These are phyloP conservation scores for Gallinago paraguaiae DNA, from an alignment of 2,113 vertebrate genomes.

Conservation along the genomic window DNA sequence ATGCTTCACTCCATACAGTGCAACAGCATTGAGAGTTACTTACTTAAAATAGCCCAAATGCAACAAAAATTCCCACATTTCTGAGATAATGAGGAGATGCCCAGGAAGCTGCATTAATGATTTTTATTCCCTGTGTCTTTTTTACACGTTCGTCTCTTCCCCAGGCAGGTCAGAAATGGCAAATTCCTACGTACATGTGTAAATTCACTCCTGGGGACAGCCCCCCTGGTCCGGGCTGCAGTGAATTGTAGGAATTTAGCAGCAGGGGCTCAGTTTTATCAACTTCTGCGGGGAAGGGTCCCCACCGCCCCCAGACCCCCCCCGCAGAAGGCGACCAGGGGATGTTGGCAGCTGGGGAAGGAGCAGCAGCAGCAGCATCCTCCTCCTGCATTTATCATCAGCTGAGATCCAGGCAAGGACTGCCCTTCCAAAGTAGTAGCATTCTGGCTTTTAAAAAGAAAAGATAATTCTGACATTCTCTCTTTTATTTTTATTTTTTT, in stretches of 20 bases:
- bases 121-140: not conserved
- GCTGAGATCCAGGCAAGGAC: not conserved
- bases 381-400: not conserved
- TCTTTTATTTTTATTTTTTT: not conserved
- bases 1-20: not conserved
- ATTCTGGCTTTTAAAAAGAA: not conserved
- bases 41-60: not conserved
- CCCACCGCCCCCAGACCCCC: not conserved
- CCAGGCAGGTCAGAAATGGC: not conserved
- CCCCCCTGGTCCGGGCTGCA: not conserved
- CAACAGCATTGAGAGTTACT: not conserved
- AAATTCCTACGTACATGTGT: not conserved
- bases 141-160: not conserved
- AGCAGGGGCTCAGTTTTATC: not conserved
- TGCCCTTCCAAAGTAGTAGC: not conserved
- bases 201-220: not conserved
- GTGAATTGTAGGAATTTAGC: not conserved
- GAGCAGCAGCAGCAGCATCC: too few relatives aligned
- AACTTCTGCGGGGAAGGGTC: not conserved
- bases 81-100: not conserved
- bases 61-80: not conserved
- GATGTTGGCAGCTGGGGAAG: too few relatives aligned
- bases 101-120: not conserved
- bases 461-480: not conserved
- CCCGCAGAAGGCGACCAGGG: too few relatives aligned